Evolutionary conservation across 2,797 vertebrate species (phyloP).

Genomic region (Paramormyrops hopkinsi): DNA sequence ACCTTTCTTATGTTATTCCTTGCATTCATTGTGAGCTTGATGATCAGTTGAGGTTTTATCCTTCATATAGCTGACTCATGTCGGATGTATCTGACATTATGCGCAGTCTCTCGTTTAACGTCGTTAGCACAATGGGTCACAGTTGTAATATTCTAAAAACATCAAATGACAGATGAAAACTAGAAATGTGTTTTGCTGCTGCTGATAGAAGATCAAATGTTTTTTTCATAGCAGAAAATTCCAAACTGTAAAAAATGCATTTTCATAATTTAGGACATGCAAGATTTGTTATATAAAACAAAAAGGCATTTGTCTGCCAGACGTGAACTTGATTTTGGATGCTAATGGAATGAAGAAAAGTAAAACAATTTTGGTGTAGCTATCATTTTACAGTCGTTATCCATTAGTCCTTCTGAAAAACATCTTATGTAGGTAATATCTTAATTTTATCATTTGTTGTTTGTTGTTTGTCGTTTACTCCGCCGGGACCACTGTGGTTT

Average conservation of each 20-base stretch:
- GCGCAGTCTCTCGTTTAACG: not conserved
- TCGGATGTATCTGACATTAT: not conserved
- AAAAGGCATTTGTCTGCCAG: not conserved
- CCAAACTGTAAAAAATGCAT: slow-evolving; percentile 3
- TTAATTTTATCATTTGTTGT: not conserved
- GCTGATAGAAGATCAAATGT: not conserved
- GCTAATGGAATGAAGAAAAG: not conserved
- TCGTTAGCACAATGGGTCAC: not conserved
- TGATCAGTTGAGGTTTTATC: not conserved
- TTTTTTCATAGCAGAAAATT: not conserved
- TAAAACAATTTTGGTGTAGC: not conserved
- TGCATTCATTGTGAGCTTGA: not conserved
- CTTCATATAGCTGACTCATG: not conserved
- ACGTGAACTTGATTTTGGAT: not conserved
- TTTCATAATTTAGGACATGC: not conserved
- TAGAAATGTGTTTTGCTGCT: not conserved
- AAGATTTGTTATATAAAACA: not conserved
- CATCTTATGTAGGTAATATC: not conserved
- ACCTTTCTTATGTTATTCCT: not conserved
- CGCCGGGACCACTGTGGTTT: not conserved
- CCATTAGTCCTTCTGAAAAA: not conserved
- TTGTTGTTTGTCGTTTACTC: not conserved
- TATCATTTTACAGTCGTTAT: not conserved
- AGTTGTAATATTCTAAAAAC: not conserved
- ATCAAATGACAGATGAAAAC: not conserved